Conservation (phyloP, 2,888 invertebrate genomes). For the Drosophila greeni region DNA sequence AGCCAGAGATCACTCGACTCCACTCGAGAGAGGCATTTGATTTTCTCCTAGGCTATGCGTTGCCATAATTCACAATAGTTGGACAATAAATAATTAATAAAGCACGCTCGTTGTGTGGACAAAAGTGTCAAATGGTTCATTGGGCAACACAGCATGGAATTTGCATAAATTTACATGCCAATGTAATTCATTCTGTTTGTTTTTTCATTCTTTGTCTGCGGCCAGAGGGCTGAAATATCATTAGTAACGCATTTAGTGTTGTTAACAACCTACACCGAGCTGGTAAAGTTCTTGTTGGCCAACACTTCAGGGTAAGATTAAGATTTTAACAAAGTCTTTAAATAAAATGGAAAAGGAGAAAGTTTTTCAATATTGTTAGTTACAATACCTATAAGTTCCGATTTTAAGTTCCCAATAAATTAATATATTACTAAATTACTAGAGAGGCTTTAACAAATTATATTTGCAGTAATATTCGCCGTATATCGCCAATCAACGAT, state of each 20-base stretch:
- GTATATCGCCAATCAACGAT: not conserved
- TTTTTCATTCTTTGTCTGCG: slow-evolving; percentile 14
- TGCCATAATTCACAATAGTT: slow-evolving; percentile 64
- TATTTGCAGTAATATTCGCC: not conserved
- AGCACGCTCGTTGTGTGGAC: slow-evolving; percentile 55
- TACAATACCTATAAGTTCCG: not conserved
- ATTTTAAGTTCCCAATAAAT: not conserved
- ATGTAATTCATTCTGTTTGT: slow-evolving; percentile 47
- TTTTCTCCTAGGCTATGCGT: slow-evolving; percentile 36
- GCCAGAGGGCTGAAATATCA: slow-evolving; percentile 36
- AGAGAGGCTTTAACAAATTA: not conserved
- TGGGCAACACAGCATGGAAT: slow-evolving; percentile 64
- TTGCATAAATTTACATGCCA: slow-evolving; percentile 64
- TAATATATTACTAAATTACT: not conserved
- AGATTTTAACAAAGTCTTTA: not conserved
- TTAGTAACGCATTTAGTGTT: slow-evolving; percentile 33
- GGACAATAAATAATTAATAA: slow-evolving; percentile 69
- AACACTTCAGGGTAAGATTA: slow-evolving; percentile 22
- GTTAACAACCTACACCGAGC: slow-evolving; percentile 26
- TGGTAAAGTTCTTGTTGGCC: slow-evolving; percentile 33
- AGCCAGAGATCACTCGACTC: slow-evolving; percentile 37
- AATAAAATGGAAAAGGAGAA: not conserved
- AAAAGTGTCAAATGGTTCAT: slow-evolving; percentile 70
- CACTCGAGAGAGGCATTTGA: slow-evolving; percentile 25
- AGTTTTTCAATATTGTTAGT: not conserved